Evolutionary conservation across 2,113 vertebrate genomes (phyloP), one percentile per base, ranked within the genome.

Genomic region (Hemibagrus wyckioides): DNA sequence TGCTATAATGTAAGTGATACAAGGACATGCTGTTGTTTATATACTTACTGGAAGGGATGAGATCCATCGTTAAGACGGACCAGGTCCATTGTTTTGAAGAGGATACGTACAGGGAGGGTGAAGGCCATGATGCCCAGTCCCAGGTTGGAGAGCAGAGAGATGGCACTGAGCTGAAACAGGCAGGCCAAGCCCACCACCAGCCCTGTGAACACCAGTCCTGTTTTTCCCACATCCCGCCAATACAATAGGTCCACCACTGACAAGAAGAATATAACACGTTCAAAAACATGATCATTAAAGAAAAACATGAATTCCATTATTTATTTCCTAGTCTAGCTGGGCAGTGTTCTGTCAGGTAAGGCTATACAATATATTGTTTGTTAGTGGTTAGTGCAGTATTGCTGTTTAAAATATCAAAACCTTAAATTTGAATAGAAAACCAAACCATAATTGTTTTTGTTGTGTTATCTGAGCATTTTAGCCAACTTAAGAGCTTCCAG

Each of bases 1-100:
- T 50, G 73, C 76, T 54, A 33, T 21, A 79, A 39, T 57, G 6
- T 59, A 41, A 28, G 5, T 8, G 4, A 39, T 14, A 39, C 39
- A 80, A 57, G 11, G 52, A 30, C 19, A 56, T 80, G 23, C 33
- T 80, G 36, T 59, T 28, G 36, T 41, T 14, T 41, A 39, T 21
- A 77, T 56, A 93, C 97, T 97, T 92, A 99, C 97, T 97, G 94
- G 90, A 97, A 96, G 25, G 96, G 97, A 44, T 96, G 95, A 80
- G 93, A 28, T 0, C 95, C 95, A 0, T 94, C 92, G 2, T 94
- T 95, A 89, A 93, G 95, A 82, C 91, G 94, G 87, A 97, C 90
- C 2, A 93, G 89, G 82, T 95, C 94, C 89, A 97, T 93, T 28
- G 94, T 91, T 86, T 96, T 95, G 30, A 94, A 96, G 88, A 96